Evolutionary conservation across 1,140 invertebrate species (phyloP), one percentile per base, ranked within the genome.

Genomic region (Dryas iulia): DNA sequence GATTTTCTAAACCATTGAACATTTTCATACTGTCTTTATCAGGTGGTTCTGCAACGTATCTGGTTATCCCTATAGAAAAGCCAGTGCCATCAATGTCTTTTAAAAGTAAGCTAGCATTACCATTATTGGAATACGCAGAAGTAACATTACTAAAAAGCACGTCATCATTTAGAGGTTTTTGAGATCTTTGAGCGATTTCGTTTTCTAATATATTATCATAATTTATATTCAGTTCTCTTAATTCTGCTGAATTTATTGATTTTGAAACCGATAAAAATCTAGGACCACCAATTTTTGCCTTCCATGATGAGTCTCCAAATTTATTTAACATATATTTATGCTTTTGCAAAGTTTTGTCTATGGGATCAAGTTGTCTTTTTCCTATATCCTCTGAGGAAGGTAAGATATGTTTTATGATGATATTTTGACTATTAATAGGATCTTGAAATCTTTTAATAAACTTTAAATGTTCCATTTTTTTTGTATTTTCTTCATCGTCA

Each of bases 21-120:
- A 86, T 52, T 74, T 85, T 85, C 30, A 89, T 81, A 6, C 77
- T 79, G 30, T 89, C 82, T 18, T 73, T 69, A 59, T 89, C 89
- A n/a, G 89, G 87, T 25, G 79, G 69, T 64, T 84, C 84, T 59
- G 82, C 86, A 5, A 77, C 71, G 47, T 86, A 89, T 68, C 86
- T 83, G 67, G 87, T 87, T 52, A 87, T 84, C 23, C 87, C 87
- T 23, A 89, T 76, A n/a, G 87, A 81, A 56, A 89, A 83, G 1
- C 89, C 89, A 66, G 82, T 79, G 0, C 85, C 83, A 71, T 81
- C 86, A 30, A 91, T 81, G 39, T 87, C 82, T 75, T 87, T 89
- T 4, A 89, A 69, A 30, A 82, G 76, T 31, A 89, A 79, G 10
- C 84, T 83, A 0, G 83, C 56, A 59, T 88, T 87, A n/a, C n/a